A percentile compares a stretch with the other conserved stretches of the same genome.
Evolutionary conservation across 1,140 invertebrate species (phyloP).

Genomic region (Metaphire vulgaris): DNA sequence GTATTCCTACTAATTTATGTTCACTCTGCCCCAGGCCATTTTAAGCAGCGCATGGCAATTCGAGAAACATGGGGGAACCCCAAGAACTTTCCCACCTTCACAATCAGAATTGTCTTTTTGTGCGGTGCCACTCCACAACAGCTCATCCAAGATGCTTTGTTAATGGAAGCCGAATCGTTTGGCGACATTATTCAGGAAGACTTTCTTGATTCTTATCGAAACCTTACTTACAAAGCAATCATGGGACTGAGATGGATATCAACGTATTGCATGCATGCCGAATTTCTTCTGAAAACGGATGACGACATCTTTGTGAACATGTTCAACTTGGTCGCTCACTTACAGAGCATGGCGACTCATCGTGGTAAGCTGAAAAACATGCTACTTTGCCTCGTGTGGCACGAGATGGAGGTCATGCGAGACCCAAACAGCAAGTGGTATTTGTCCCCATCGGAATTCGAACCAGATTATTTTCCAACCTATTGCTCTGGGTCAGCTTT

Average conservation of each 20-base stretch:
- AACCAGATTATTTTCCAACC: slow-evolving; percentile 28
- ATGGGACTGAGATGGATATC: slow-evolving; percentile 69
- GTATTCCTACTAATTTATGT: slow-evolving; percentile 33
- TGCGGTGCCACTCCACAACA: slow-evolving; percentile 53
- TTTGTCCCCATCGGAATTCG: too few species aligned
- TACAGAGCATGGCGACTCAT: too few species aligned
- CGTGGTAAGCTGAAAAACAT: background rate
- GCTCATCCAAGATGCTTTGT: slow-evolving; percentile 51
- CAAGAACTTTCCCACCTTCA: slow-evolving; percentile 30
- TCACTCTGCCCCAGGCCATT: slow-evolving; percentile 40
- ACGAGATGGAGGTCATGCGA: slow-evolving; percentile 23
- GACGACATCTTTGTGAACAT: slow-evolving; percentile 57
- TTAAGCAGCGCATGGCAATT: slow-evolving; percentile 40
- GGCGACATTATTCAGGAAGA: slow-evolving; percentile 71
- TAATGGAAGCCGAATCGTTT: slow-evolving; percentile 59
- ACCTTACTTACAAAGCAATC: slow-evolving; percentile 79
- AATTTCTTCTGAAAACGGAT: slow-evolving; percentile 54
- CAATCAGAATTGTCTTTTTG: slow-evolving; percentile 58
- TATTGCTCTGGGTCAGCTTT: slow-evolving; percentile 30
- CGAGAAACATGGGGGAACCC: slow-evolving; percentile 46
- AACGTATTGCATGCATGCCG: slow-evolving; percentile 59
- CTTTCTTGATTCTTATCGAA: slow-evolving; percentile 71
- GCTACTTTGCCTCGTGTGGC: background rate
- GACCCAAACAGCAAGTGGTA: slow-evolving; percentile 53
- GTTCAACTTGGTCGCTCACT: slow-evolving; percentile 33